A percentile compares a stretch with the other conserved stretches of the same genome.
Evolutionary conservation across 2,888 invertebrate species (phyloP).

Genomic region (Sarcophaga subvicina): DNA sequence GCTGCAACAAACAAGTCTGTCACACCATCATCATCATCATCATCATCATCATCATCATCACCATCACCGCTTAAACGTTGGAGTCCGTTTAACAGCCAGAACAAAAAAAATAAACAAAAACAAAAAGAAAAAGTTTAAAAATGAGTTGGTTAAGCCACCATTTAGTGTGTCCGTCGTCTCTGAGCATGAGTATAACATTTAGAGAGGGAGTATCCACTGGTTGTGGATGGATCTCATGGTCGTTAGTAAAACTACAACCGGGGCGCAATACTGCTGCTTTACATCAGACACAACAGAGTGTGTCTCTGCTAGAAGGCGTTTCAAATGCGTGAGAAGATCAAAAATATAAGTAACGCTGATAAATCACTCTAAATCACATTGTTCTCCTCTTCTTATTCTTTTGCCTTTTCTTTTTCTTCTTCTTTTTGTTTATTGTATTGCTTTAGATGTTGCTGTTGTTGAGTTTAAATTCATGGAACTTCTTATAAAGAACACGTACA

Average conservation of each 20-base stretch:
- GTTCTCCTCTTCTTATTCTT: slow-evolving; percentile 54
- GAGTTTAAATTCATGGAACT: slow-evolving; percentile 36
- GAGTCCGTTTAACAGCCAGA: slow-evolving; percentile 33
- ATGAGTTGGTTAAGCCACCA: slow-evolving; percentile 26
- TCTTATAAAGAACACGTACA: slow-evolving; percentile 49
- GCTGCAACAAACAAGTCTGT: slow-evolving; percentile 60
- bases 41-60: too few relatives aligned
- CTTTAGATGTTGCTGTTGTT: background rate
- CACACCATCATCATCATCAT: slow-evolving; percentile 53
- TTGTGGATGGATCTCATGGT: slow-evolving; percentile 61
- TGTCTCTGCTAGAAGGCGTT: slow-evolving; percentile 54
- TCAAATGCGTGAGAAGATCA: slow-evolving; percentile 78
- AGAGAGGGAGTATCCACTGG: slow-evolving; percentile 46
- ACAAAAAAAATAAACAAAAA: slow-evolving; percentile 16
- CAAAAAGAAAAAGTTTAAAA: slow-evolving; percentile 3
- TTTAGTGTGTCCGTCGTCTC: slow-evolving; percentile 40
- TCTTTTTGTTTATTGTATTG: slow-evolving; percentile 3
- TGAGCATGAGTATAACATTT: slow-evolving; percentile 30
- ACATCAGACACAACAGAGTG: background rate
- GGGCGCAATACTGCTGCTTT: background rate
- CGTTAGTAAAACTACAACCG: slow-evolving; percentile 57
- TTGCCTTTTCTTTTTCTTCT: background rate
- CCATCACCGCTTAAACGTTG: slow-evolving; percentile 23
- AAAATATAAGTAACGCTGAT: slow-evolving; percentile 78
- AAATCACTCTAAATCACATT: slow-evolving; percentile 80